Evolutionary conservation across 2,797 vertebrate species (phyloP).

Genomic region (Nasua narica): DNA sequence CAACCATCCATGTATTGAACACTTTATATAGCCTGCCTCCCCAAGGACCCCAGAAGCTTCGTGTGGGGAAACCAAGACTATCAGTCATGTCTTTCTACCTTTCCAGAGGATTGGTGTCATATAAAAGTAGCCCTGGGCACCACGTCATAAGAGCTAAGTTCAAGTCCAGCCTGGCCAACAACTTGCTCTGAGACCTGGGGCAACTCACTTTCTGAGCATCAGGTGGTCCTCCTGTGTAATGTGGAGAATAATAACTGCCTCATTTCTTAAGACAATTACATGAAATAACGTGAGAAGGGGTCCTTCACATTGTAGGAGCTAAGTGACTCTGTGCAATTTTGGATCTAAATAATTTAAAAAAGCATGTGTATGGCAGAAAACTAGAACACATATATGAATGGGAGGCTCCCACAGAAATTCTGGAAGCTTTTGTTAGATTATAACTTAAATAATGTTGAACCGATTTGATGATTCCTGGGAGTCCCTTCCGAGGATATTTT

Average conservation of each 20-base stretch:
- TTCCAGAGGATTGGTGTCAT: not conserved
- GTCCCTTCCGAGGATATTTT: slow-evolving; percentile 67
- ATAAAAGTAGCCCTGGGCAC: not conserved
- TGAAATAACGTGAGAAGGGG: not conserved
- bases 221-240: not conserved
- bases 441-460: slow-evolving; percentile 23
- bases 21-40: not conserved
- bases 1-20: not conserved
- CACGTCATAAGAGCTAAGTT: not conserved
- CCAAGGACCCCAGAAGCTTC: not conserved
- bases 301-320: not conserved
- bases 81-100: not conserved
- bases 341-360: not conserved
- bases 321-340: not conserved
- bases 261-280: not conserved
- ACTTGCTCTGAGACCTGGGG: not conserved
- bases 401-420: not conserved
- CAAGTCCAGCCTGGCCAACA: not conserved
- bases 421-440: not conserved
- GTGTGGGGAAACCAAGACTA: not conserved
- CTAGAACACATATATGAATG: not conserved
- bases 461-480: slow-evolving; percentile 42
- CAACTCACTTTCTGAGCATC: not conserved
- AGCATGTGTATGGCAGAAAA: slow-evolving; percentile 1
- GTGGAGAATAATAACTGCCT: not conserved